A percentile compares a stretch with the other conserved stretches of the same genome.
These are phyloP conservation scores for Myrmophylax atrothorax DNA, from an alignment of 2,113 vertebrate genomes.

Conservation along the genomic window DNA sequence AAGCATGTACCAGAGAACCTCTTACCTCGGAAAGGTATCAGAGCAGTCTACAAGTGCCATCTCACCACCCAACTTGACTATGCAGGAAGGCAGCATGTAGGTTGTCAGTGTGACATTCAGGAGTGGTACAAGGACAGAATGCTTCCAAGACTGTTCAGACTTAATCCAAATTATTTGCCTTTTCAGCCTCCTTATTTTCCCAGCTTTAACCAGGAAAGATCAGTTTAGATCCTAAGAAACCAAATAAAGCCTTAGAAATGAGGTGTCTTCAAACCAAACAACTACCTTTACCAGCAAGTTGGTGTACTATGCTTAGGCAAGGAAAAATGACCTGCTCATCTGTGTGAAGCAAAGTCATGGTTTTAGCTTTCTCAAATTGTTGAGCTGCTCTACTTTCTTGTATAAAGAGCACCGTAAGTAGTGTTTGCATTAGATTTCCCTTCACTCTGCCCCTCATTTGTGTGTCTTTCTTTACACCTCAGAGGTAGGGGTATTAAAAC, in stretches of 20 bases:
- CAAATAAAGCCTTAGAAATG: background rate
- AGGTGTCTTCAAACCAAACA: background rate
- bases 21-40: background rate
- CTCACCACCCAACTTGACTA: background rate
- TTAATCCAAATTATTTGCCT: background rate
- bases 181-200: background rate
- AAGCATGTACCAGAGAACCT: background rate
- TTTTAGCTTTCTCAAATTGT: background rate
- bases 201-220: background rate
- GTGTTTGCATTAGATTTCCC: background rate
- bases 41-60: background rate
- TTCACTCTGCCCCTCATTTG: background rate
- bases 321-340: background rate
- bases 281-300: background rate
- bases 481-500: background rate
- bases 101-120: background rate
- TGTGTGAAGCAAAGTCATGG: background rate
- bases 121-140: background rate
- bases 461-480: background rate
- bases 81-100: background rate
- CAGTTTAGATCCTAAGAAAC: background rate
- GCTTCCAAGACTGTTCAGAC: background rate
- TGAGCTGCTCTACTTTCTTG: background rate
- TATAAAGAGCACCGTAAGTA: background rate
- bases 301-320: background rate